Evolutionary conservation across 2,113 vertebrate genomes (phyloP).

Genomic region (Tupaia chinensis): DNA sequence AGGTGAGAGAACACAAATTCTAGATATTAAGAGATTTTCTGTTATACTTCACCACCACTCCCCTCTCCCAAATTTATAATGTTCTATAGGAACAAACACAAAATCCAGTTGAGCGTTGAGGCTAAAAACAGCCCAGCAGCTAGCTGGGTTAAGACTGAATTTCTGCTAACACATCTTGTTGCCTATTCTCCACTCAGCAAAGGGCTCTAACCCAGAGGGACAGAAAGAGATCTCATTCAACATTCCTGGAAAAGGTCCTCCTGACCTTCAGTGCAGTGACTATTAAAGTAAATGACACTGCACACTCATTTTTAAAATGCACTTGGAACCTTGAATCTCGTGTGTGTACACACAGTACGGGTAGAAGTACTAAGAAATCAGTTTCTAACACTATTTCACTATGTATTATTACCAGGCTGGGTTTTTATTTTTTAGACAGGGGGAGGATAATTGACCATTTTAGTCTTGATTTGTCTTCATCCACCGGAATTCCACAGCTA

Average conservation of each 20-base stretch:
- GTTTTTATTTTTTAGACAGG: not conserved
- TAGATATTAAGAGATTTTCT: not conserved
- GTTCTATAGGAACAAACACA: conserved; percentile 8
- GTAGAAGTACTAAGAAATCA: not conserved
- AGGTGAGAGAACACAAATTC: not conserved
- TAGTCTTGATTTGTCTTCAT: conserved; percentile 16
- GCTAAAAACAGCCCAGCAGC: not conserved
- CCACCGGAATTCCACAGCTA: not conserved
- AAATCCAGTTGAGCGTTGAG: not conserved
- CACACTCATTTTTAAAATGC: not conserved
- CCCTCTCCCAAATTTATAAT: not conserved
- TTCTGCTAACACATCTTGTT: not conserved
- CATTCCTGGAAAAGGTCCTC: not conserved
- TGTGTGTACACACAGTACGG: not conserved
- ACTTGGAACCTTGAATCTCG: not conserved
- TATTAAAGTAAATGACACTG: not conserved
- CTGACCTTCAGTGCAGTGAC: not conserved
- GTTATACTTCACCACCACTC: not conserved
- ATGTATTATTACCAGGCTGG: not conserved
- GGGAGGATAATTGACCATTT: not conserved
- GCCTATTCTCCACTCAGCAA: not conserved
- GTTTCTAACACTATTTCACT: not conserved
- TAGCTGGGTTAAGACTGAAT: not conserved
- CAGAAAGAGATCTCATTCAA: not conserved
- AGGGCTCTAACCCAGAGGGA: not conserved